Conservation (phyloP, 1,140 invertebrate species). For the Telenomus remus region DNA sequence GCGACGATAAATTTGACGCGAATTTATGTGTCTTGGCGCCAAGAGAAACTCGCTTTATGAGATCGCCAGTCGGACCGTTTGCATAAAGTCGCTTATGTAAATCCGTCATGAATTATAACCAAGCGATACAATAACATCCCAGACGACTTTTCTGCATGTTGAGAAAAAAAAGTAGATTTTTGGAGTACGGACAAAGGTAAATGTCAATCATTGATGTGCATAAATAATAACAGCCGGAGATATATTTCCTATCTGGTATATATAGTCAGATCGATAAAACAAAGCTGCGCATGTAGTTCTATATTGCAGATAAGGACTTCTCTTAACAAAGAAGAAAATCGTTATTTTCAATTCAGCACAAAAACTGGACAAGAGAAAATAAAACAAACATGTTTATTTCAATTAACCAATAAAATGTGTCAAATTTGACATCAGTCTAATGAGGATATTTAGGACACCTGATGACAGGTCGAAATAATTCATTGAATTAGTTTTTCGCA, state of each 20-base stretch:
- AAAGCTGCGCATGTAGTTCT: slow-evolving; percentile 21
- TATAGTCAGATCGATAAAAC: slow-evolving; percentile 41
- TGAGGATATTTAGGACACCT: not conserved
- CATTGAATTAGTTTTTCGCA: too few relatives aligned
- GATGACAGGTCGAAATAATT: too few relatives aligned
- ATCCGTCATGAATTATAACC: too few relatives aligned
- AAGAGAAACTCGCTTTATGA: slow-evolving; percentile 7
- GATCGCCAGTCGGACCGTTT: not conserved
- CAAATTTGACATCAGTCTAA: not conserved
- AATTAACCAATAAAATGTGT: slow-evolving; percentile 1
- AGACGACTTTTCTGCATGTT: not conserved
- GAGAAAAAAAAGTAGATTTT: not conserved
- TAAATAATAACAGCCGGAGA: slow-evolving; percentile 30
- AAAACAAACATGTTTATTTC: not conserved
- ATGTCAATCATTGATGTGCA: slow-evolving; percentile 14
- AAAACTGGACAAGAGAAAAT: not conserved
- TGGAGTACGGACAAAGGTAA: slow-evolving; percentile 1
- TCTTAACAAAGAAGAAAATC: slow-evolving; percentile 1
- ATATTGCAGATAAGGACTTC: slow-evolving; percentile 22
- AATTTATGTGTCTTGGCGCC: slow-evolving; percentile 16
- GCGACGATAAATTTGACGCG: slow-evolving; percentile 29
- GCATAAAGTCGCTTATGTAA: too few relatives aligned
- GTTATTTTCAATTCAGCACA: not conserved
- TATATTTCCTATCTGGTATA: slow-evolving; percentile 35
- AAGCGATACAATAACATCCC: too few relatives aligned